Evolutionary conservation across 2,888 invertebrate species (phyloP), one percentile per base, ranked within the genome.

Genomic region (Nephrotoma guestfalica): DNA sequence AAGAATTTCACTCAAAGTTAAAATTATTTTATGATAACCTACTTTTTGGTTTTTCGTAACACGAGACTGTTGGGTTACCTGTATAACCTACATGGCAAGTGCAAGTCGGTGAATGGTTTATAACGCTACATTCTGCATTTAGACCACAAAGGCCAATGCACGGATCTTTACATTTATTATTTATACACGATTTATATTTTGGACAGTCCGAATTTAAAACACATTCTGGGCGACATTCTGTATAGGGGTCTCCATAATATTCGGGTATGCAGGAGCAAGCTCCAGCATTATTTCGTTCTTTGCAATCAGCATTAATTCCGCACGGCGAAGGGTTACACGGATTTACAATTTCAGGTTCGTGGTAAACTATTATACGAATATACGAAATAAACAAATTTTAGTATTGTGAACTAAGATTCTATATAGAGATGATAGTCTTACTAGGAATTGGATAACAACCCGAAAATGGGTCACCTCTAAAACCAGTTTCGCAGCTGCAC

Each of bases 241-340:
- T 94, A 89, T 97, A 96, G 0, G 97, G 97, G 92, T 97, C 97
- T 51, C 97, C 97, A 88, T 94, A 95, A 90, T 96, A 97, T 90
- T 96, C 96, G 11, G 95, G 94, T 87, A 95, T 91, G 90, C 97
- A 97, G 13, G 94, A 93, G 90, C 97, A 97, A 18, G 97, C 95
- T 86, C 96, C 97, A 18, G 96, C 96, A 45, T 95, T 95, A 90
- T 96, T 95, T 88, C 95, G 93, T 91, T 96, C 96, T 90, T 95
- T 96, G 90, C 97, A 98, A 87, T 96, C 89, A 11, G 97, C 94
- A 90, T 97, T 97, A 11, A 96, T 94, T 43, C 97, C 97, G 90
- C 97, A 97, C 2, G 97, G 97, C 45, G 96, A 96, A 47, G 96
- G 96, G 90, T 95, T 95, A 90, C 97, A 97, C 15, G 97, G 97